Conservation (phyloP, 2,113 vertebrate genomes). For the Xenus cinereus region DNA sequence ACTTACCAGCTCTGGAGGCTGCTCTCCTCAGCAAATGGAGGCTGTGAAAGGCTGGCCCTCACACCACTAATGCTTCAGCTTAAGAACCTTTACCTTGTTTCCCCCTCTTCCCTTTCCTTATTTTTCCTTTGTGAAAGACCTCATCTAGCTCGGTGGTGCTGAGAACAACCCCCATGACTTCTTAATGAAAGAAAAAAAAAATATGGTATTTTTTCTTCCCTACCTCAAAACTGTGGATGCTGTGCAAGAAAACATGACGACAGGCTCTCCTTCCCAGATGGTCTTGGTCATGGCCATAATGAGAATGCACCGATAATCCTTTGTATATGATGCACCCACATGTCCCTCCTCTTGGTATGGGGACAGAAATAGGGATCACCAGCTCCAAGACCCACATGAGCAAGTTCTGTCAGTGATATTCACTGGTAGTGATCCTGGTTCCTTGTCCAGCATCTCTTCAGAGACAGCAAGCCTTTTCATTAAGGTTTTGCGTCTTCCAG, state of each 20-base stretch:
- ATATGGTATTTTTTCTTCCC: background rate
- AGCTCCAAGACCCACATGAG: background rate
- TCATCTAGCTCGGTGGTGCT: background rate
- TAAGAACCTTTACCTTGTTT: background rate
- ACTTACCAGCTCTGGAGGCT: too few relatives aligned
- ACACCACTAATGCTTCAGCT: background rate
- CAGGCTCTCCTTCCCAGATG: rapidly evolving
- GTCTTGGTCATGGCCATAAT: background rate
- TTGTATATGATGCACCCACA: background rate
- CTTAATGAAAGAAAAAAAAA: background rate
- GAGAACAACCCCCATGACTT: background rate
- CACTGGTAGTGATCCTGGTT: background rate
- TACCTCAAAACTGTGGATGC: background rate
- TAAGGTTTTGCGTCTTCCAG: background rate
- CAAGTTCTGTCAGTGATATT: background rate
- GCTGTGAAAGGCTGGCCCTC: background rate
- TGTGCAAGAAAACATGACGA: background rate
- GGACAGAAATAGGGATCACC: background rate
- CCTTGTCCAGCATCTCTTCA: background rate
- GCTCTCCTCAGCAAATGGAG: background rate
- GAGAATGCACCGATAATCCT: background rate
- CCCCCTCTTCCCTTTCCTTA: background rate
- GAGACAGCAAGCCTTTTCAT: background rate
- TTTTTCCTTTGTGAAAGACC: background rate
- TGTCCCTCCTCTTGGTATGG: background rate